A percentile compares a stretch with the other conserved stretches of the same genome.
Evolutionary conservation across 2,797 vertebrate species (phyloP).

Genomic region (Vireo griseus): DNA sequence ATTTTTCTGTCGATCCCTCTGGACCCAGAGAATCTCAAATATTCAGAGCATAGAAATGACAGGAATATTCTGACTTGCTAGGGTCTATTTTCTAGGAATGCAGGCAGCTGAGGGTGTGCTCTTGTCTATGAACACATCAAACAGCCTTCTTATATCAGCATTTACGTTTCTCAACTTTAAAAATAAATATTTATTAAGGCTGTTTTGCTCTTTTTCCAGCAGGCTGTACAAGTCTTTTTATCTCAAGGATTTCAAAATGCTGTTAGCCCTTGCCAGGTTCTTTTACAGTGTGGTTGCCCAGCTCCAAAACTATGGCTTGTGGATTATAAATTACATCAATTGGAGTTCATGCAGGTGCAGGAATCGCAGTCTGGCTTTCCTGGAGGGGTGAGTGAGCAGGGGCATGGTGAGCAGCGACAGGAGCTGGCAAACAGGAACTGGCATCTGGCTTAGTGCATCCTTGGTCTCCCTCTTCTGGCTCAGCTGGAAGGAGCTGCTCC

Average conservation of each 20-base stretch:
- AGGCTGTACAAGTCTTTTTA: neutral
- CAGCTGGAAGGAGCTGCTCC: neutral
- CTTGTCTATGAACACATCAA: neutral
- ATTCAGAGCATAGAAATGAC: neutral
- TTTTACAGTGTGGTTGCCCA: neutral
- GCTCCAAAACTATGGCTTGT: rapidly evolving
- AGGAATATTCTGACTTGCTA: neutral
- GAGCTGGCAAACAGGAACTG: neutral
- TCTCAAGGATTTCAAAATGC: rapidly evolving
- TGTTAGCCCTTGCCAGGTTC: neutral
- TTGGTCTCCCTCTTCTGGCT: conserved; percentile 65
- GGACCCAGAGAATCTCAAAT: neutral
- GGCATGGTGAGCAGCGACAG: neutral
- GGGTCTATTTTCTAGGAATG: neutral
- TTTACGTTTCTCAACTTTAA: neutral
- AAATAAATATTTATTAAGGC: neutral
- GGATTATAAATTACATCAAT: neutral
- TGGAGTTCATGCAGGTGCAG: neutral
- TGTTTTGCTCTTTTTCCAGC: neutral
- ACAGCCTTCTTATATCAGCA: neutral
- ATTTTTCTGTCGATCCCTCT: neutral
- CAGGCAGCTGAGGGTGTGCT: rapidly evolving
- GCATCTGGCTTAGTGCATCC: neutral
- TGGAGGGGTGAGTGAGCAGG: neutral
- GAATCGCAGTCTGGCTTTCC: neutral